These are phyloP conservation scores for Heliothis subflexa DNA, from an alignment of 1,140 invertebrate species.

Conservation along the genomic window DNA sequence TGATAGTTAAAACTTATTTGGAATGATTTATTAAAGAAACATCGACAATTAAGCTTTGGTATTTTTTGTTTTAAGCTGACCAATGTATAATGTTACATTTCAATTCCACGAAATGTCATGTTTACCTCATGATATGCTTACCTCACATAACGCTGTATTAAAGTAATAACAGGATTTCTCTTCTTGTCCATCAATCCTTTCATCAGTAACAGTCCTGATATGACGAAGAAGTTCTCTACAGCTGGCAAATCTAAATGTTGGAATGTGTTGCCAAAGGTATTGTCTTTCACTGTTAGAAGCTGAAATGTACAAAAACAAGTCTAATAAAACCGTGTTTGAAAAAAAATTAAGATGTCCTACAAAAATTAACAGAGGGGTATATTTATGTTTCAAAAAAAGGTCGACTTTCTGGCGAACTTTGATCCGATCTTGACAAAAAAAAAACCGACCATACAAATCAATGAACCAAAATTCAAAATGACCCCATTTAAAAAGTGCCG, in stretches of 20 bases:
- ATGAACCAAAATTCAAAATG: too few species aligned
- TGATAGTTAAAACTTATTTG: not conserved
- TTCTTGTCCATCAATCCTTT: conserved; percentile 29
- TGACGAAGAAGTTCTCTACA: conserved; percentile 29
- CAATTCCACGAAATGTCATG: too few species aligned
- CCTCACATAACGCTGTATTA: conserved; percentile 26
- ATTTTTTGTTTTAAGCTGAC: too few species aligned
- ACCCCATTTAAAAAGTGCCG: too few species aligned
- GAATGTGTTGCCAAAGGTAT: not conserved
- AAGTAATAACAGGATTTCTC: conserved; percentile 1
- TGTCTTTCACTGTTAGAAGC: conserved; percentile 7
- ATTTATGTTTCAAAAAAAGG: too few species aligned
- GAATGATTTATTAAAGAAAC: too few species aligned
- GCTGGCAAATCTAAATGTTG: conserved; percentile 26
- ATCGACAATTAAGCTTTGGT: too few species aligned
- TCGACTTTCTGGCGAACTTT: too few species aligned
- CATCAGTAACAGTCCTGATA: conserved; percentile 16
- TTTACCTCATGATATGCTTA: too few species aligned
- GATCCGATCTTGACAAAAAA: too few species aligned
- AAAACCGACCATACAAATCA: too few species aligned
- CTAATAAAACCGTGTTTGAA: not conserved
- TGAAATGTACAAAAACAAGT: not conserved
- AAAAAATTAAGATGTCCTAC: not conserved
- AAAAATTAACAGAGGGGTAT: not conserved
- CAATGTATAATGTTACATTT: too few species aligned